Evolutionary conservation across 1,140 invertebrate species (phyloP).

Genomic region (Notospermus geniculatus): DNA sequence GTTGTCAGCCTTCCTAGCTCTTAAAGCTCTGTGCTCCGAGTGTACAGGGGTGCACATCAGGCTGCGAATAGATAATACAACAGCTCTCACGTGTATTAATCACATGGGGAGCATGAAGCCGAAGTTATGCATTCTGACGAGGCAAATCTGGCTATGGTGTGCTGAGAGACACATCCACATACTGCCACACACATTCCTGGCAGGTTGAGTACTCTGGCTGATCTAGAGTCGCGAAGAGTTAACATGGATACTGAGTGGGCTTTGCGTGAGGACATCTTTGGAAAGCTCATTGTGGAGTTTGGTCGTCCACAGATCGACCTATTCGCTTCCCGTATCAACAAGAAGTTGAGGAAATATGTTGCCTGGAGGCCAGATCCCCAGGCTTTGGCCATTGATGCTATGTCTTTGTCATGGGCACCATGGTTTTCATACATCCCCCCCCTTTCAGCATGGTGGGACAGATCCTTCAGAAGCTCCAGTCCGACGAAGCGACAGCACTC

Average conservation of each 20-base stretch:
- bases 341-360: conserved; percentile 17
- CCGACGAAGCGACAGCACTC: conserved; percentile 9
- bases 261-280: conserved; percentile 14
- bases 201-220: conserved; percentile 20
- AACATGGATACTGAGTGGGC: conserved; percentile 22
- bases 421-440: conserved; percentile 24
- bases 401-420: conserved; percentile 16
- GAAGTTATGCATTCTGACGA: neutral
- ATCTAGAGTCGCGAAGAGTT: conserved; percentile 20
- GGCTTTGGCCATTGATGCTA: conserved; percentile 21
- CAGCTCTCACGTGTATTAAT: conserved; percentile 16
- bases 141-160: conserved; percentile 18
- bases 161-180: conserved; percentile 14
- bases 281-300: neutral
- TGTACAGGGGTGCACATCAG: conserved; percentile 10
- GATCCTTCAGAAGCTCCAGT: conserved; percentile 22
- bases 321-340: conserved; percentile 25
- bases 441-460: conserved; percentile 24
- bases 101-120: conserved; percentile 18
- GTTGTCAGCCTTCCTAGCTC: conserved; percentile 11
- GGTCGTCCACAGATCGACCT: conserved; percentile 17
- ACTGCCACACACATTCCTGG: conserved; percentile 22
- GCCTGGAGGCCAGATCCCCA: conserved; percentile 16
- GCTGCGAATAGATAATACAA: conserved; percentile 14
- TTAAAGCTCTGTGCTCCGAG: neutral